These are phyloP conservation scores for Mizuhopecten yessoensis DNA, from an alignment of 1,140 invertebrate genomes.

Conservation along the genomic window DNA sequence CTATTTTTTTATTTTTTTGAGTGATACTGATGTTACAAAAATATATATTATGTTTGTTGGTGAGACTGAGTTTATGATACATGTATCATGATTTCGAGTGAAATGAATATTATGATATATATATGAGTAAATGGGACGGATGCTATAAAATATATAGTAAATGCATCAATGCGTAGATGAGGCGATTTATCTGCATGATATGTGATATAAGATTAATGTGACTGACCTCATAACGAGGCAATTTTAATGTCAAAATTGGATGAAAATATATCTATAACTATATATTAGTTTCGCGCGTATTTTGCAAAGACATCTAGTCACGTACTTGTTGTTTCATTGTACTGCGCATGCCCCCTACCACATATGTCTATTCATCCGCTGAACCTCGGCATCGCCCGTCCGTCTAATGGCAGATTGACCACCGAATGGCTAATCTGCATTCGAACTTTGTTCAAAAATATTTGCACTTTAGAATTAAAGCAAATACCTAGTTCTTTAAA, in stretches of 20 bases:
- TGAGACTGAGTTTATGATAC: too few species aligned
- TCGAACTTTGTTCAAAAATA: too few species aligned
- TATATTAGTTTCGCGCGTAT: constrained; percentile 11
- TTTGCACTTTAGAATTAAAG: too few species aligned
- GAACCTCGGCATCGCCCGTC: not conserved
- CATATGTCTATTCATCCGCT: not conserved
- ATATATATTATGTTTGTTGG: too few species aligned
- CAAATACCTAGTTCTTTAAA: too few species aligned
- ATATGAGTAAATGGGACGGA: not conserved
- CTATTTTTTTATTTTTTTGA: too few species aligned
- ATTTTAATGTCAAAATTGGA: constrained; percentile 24
- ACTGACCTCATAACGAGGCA: not conserved
- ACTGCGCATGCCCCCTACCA: constrained; percentile 19
- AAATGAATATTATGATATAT: not conserved
- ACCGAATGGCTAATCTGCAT: not conserved
- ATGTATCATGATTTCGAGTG: too few species aligned
- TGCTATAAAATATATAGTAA: not conserved
- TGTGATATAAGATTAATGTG: not conserved
- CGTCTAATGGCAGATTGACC: not conserved
- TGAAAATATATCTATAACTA: not conserved
- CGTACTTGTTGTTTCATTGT: not conserved
- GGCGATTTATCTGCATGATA: not conserved
- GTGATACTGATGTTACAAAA: too few species aligned
- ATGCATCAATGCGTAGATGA: not conserved
- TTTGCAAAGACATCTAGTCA: constrained; percentile 19